Percentiles rank a stretch among this genome's conserved stretches.
Evolutionary conservation across 1,140 invertebrate species (phyloP).

Genomic region (Gonioctena quinquepunctata): DNA sequence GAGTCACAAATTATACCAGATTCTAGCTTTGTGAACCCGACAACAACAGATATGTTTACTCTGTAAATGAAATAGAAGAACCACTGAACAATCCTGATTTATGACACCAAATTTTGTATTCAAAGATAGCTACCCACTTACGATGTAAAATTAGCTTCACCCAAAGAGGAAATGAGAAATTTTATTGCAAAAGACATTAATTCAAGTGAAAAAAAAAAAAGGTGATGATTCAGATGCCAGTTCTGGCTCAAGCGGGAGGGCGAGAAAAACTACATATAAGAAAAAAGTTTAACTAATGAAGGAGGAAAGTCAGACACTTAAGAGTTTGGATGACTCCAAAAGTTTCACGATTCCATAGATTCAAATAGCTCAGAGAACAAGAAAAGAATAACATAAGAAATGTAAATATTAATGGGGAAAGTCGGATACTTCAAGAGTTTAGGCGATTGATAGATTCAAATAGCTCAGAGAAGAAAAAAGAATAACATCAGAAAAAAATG

Average conservation of each 20-base stretch:
- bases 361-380: not conserved
- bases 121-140: not conserved
- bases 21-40: not conserved
- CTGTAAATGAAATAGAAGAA: not conserved
- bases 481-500: not conserved
- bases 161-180: not conserved
- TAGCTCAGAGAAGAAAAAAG: not conserved
- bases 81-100: not conserved
- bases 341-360: too few relatives aligned
- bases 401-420: not conserved
- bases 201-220: not conserved
- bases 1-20: slow-evolving; percentile 45
- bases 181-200: not conserved
- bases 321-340: too few relatives aligned
- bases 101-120: not conserved
- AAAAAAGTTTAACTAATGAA: too few relatives aligned
- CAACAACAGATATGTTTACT: not conserved
- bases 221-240: not conserved
- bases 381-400: not conserved
- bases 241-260: not conserved
- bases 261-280: too few relatives aligned
- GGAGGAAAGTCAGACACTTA: too few relatives aligned
- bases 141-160: not conserved
- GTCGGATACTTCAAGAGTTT: not conserved
- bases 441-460: not conserved